Percentiles rank a stretch among this genome's conserved stretches.
phyloP scores from a whole-genome alignment of 1,140 invertebrate species.

The Adoxophyes honmai region DNA sequence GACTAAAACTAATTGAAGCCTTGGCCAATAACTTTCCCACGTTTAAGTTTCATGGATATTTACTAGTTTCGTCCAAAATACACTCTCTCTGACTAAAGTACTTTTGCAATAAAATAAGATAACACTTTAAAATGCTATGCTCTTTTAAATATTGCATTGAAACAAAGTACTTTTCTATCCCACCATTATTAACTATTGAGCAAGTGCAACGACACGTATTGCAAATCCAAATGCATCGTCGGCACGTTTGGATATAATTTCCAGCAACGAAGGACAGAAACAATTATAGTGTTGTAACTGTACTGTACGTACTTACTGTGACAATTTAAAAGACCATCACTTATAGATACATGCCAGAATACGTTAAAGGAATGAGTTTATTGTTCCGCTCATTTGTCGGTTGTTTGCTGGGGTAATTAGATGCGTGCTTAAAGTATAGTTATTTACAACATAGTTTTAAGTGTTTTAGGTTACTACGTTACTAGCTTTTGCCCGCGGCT shows the following conservation, averaged over 20 bases:
- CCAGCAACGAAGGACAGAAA: slow-evolving; percentile 1
- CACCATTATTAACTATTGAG: slow-evolving; percentile 2
- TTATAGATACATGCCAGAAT: not conserved
- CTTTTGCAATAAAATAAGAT: too few relatives aligned
- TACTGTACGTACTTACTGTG: not conserved
- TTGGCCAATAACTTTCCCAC: too few relatives aligned
- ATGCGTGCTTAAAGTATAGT: too few relatives aligned
- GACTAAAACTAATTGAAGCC: too few relatives aligned
- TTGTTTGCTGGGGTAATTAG: not conserved
- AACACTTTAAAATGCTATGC: too few relatives aligned
- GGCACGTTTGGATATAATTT: slow-evolving; percentile 9
- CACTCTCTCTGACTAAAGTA: too few relatives aligned
- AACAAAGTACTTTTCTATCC: not conserved
- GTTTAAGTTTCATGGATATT: too few relatives aligned
- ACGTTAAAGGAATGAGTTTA: not conserved
- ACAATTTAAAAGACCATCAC: not conserved
- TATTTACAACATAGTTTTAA: too few relatives aligned
- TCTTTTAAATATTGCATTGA: too few relatives aligned
- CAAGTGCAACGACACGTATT: not conserved
- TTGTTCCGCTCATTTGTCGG: not conserved
- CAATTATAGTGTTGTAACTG: slow-evolving; percentile 6
- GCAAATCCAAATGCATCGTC: slow-evolving; percentile 4
- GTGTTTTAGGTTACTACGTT: too few relatives aligned
- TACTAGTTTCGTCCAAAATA: too few relatives aligned
- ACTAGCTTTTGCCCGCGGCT: too few relatives aligned